A percentile compares a stretch with the other conserved stretches of the same genome.
phyloP scores from a whole-genome alignment of 1,140 invertebrate genomes.

The Oncopeltus fasciatus region DNA sequence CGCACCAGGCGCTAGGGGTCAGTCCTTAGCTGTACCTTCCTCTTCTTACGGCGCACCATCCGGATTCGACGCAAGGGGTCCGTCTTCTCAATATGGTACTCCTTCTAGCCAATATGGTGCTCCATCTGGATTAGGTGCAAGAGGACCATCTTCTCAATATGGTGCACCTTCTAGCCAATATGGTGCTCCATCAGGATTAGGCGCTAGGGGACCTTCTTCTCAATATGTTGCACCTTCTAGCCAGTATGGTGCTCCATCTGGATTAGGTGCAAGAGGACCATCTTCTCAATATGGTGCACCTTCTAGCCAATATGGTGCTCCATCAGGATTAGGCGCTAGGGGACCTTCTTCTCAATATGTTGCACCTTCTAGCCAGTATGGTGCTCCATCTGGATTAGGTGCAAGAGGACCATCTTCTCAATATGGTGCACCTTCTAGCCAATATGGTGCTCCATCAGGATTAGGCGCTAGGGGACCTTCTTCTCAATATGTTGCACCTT shows the following conservation, averaged over 20 bases:
- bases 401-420: no score
- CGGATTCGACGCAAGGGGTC: background rate
- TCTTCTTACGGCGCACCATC: background rate
- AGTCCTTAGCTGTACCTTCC: no score
- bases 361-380: constrained; percentile 2
- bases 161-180: constrained; percentile 1
- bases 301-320: constrained; percentile 14
- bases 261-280: no score
- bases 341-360: constrained; percentile 6
- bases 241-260: constrained; percentile 13
- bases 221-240: background rate
- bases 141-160: constrained; percentile 11
- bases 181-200: constrained; percentile 12
- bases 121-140: constrained; percentile 10
- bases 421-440: constrained; percentile 4
- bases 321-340: no score
- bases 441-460: background rate
- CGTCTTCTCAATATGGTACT: constrained; percentile 12
- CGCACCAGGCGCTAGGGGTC: background rate
- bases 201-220: constrained; percentile 1
- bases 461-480: background rate
- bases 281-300: constrained; percentile 15
- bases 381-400: no score
- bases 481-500: constrained; percentile 12
- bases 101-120: constrained; percentile 10